Base-by-base conservation (phyloP, 2,888 invertebrate genomes). In the Nasonovia ribisnigri region DNA sequence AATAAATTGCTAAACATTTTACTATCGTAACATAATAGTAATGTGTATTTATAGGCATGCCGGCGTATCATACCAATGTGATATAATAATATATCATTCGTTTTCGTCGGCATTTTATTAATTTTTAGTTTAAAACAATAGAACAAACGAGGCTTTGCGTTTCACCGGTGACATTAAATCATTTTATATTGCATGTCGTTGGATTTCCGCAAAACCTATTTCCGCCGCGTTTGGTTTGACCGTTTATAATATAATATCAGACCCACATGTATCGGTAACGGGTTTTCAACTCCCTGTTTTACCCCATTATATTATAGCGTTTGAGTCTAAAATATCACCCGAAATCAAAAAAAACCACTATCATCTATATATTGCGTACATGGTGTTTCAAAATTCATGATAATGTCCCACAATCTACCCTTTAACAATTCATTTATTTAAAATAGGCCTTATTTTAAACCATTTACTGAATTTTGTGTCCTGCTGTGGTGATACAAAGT, bases 141-240 rank as follows among this genome's bases (percentile, higher is more conserved):
- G 51, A n/a, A 77, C 36, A 77, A 77, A 77, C 77, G 8, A 36
- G 20, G 20, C 36, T 29, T 29, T 51, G 48, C 54, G 20, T 89
- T 60, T 60, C 16, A 43, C 16, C 60, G 89, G 57, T 43, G 89
- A 57, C 89, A 89, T 89, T 89, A 89, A 89, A 89, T 89, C 89
- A 89, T 89, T 89, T 89, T 43, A 57, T 60, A 89, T 43, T 89
- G 43, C 57, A 24, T 46, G 20, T 20, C 43, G 57, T 89, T 57
- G 43, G 57, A 43, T 89, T 89, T 89, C 89, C 89, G 89, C 57
- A 60, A 88, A 60, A 43, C 57, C 54, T 60, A 89, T 60, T 89
- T 89, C 57, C 60, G 57, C 8, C 8, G 36, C n/a, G 26, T 60
- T 89, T 43, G 36, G 87, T 51, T 51, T 24, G 8, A 24, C 51